A percentile compares a stretch with the other conserved stretches of the same genome.
phyloP scores from a whole-genome alignment of 2,888 invertebrate species.

The Heliconius sara region DNA sequence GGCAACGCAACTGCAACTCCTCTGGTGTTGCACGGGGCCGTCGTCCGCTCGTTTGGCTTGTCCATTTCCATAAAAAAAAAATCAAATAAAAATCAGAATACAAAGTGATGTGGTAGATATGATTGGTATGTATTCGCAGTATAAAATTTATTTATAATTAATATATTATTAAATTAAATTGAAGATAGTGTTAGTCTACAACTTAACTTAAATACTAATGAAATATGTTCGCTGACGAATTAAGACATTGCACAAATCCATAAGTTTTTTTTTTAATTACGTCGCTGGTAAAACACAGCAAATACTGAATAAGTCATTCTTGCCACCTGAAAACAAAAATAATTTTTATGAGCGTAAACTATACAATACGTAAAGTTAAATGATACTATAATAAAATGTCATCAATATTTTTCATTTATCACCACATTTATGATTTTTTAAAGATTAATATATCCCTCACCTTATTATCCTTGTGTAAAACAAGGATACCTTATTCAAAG shows the following conservation, averaged over 20 bases:
- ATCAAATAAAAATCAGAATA: no score
- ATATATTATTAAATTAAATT: background rate
- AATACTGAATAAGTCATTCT: constrained; percentile 76
- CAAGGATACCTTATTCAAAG: no score
- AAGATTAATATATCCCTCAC: no score
- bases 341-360: background rate
- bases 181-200: background rate
- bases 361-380: background rate
- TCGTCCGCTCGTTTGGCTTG: no score
- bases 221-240: background rate
- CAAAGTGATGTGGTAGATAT: background rate
- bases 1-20: no score
- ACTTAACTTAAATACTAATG: background rate
- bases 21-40: no score
- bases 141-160: background rate
- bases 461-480: no score
- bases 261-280: constrained; percentile 38
- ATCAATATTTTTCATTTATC: no score
- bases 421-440: no score
- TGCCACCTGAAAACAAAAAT: constrained; percentile 62
- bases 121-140: background rate
- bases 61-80: no score
- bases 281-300: constrained; percentile 75
- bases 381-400: no score
- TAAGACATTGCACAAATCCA: no score